Base-by-base conservation (phyloP, 2,113 vertebrate genomes). In the Rhynchopsitta pachyrhyncha region DNA sequence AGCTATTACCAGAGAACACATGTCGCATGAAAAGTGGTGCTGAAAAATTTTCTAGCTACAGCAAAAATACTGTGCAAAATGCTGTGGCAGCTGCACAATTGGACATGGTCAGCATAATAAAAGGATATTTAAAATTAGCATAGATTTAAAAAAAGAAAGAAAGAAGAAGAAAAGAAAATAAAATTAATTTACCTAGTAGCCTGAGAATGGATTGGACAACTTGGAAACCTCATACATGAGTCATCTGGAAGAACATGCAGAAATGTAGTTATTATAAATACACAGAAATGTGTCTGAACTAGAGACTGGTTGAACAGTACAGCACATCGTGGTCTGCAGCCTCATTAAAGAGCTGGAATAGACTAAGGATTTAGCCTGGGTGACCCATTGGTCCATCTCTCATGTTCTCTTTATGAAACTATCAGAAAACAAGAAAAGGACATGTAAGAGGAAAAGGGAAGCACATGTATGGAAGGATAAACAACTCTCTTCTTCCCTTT, bases 301-400 rank as follows among this genome's bases (percentile, higher is more conserved):
- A 66, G 42, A 76, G 47, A 10, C 29, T 92, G 33, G 11, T 28
- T 63, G 41, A 86, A 86, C 12, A 44, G 10, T 11, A n/a, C 17
- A 77, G 25, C 4, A n/a, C 4, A 16, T 35, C 0, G 0, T 37
- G 25, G 22, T 66, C 31, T 77, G 5, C 66, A n/a, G 18, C 10
- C 83, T n/a, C 59, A 37, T 62, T 17, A 35, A 78, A 68, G 28
- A 67, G 27, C 22, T 69, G 18, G 66, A 63, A 80, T 77, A 70
- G 62, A 16, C 18, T 25, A 77, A 83, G 59, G 27, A 66, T 83
- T 86, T 74, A 74, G 31, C 18, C 44, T 4, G 2, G 17, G 8
- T 28, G 92, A 28, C 10, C 22, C 20, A n/a, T 3, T 74, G 60
- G n/a, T 55, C 31, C 44, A 41, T 42, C 55, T 85, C 35, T 70